Evolutionary conservation across 1,140 invertebrate genomes (phyloP).

Genomic region (Plodia interpunctella): DNA sequence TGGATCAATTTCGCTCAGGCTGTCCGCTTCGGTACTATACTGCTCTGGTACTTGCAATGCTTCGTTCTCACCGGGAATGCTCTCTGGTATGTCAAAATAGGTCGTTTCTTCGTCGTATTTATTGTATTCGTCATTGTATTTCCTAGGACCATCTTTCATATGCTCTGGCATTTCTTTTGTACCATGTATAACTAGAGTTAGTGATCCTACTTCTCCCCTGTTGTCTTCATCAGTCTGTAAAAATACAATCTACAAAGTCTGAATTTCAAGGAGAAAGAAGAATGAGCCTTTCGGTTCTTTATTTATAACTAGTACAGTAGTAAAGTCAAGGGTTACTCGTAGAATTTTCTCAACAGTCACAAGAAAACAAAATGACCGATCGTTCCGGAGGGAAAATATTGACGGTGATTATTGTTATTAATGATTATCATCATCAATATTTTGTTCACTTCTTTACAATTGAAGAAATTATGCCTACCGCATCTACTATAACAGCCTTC

Average conservation of each 20-base stretch:
- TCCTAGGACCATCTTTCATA: conserved; percentile 76
- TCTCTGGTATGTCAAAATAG: conserved; percentile 24
- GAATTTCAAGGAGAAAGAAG: no score
- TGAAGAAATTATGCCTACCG: conserved; percentile 65
- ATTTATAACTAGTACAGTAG: no score
- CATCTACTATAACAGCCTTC: conserved; percentile 81
- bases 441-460: background rate
- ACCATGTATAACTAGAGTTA: conserved; percentile 82
- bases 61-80: conserved; percentile 16
- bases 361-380: no score
- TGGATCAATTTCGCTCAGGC: conserved; percentile 34
- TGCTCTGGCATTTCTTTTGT: conserved; percentile 81
- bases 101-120: conserved; percentile 35
- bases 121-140: conserved; percentile 77
- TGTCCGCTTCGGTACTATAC: conserved; percentile 27
- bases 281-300: no score
- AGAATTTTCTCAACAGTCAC: no score
- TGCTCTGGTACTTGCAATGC: conserved; percentile 32
- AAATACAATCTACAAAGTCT: background rate
- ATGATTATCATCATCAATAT: no score
- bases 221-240: conserved; percentile 69
- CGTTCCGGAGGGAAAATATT: no score
- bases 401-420: no score
- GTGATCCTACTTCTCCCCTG: conserved; percentile 76
- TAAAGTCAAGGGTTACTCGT: no score